Conservation (phyloP, 2,888 invertebrate genomes). For the Volucella inanis region DNA sequence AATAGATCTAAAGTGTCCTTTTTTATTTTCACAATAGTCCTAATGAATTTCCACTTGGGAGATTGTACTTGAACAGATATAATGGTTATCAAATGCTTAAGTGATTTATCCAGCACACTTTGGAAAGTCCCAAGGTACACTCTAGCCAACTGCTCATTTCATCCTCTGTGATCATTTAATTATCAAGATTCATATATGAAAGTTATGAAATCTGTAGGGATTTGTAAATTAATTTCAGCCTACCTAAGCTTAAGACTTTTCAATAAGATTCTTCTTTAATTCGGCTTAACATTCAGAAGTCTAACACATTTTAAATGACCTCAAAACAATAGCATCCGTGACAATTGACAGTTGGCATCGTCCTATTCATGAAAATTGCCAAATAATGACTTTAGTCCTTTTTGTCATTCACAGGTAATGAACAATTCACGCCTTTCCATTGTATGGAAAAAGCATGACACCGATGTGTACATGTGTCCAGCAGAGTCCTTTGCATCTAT, state of each 20-base stretch:
- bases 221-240: no score
- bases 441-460: constrained; percentile 68
- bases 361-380: constrained; percentile 64
- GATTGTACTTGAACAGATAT: constrained; percentile 42
- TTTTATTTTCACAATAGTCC: constrained; percentile 61
- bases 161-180: constrained; percentile 13
- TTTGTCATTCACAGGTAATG: constrained; percentile 73
- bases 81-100: constrained; percentile 40
- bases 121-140: constrained; percentile 15
- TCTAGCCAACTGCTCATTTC: background rate
- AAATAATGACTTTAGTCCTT: constrained; percentile 63
- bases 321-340: constrained; percentile 32
- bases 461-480: constrained; percentile 14
- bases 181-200: constrained; percentile 12
- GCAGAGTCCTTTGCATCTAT: constrained; percentile 60
- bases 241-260: background rate
- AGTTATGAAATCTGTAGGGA: no score
- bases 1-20: constrained; percentile 58
- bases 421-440: constrained; percentile 78
- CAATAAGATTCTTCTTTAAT: background rate
- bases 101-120: constrained; percentile 43
- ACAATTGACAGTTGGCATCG: constrained; percentile 31
- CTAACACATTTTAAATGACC: constrained; percentile 54
- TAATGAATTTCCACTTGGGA: constrained; percentile 63
- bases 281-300: constrained; percentile 14